phyloP scores from a whole-genome alignment of 1,140 invertebrate genomes.

The Drosophila grimshawi region DNA sequence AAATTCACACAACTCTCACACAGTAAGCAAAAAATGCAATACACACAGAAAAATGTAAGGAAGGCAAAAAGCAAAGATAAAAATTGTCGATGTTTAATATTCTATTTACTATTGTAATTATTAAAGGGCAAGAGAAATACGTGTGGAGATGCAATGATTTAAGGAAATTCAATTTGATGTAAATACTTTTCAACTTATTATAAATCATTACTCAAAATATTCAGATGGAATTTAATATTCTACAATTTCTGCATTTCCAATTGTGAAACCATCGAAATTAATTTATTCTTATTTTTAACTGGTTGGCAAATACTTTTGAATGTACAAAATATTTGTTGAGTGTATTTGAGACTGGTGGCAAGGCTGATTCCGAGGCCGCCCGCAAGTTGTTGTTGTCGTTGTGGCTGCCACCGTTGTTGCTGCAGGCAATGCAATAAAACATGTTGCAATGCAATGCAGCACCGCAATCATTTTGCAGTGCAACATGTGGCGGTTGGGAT shows the following conservation, averaged over 20 bases:
- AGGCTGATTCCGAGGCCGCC: not conserved
- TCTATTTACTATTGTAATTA: no score
- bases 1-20: conserved; percentile 12
- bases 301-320: no score
- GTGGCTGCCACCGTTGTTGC: conserved; percentile 13
- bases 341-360: not conserved
- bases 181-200: no score
- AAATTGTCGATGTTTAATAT: no score
- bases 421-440: conserved; percentile 67
- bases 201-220: no score
- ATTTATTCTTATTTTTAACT: no score
- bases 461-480: conserved; percentile 61
- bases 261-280: no score
- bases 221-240: no score
- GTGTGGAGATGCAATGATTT: no score
- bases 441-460: conserved; percentile 58
- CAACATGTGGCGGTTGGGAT: conserved; percentile 48
- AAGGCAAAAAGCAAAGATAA: not conserved
- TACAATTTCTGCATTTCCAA: no score
- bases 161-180: no score
- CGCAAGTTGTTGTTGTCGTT: conserved; percentile 1
- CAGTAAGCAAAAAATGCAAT: not conserved
- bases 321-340: not conserved
- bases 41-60: not conserved
- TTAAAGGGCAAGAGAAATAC: no score